phyloP scores from a whole-genome alignment of 2,113 vertebrate genomes.

The Mobula hypostoma region DNA sequence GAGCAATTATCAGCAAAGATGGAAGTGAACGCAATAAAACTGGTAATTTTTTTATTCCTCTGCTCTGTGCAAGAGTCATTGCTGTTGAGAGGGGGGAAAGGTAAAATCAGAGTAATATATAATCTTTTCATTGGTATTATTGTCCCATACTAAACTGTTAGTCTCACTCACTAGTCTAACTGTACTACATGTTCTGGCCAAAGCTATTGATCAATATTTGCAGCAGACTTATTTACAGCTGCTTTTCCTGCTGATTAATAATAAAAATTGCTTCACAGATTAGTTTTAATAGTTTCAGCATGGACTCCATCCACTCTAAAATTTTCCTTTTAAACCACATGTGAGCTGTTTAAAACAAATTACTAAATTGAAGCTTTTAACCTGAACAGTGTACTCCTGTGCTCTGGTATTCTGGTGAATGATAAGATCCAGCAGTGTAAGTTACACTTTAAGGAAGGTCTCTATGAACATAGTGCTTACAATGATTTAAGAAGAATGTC shows the following conservation, averaged over 20 bases:
- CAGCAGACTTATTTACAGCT: neutral
- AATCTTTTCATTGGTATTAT: neutral
- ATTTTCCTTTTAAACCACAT: neutral
- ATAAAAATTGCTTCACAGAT: neutral
- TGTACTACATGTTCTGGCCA: neutral
- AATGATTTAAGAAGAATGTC: neutral
- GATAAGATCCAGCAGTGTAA: neutral
- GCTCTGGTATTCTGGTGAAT: neutral
- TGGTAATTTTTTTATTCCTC: neutral
- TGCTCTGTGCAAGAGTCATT: neutral
- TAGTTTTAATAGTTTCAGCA: slow-evolving; percentile 26
- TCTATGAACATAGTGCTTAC: neutral
- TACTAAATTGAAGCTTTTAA: neutral
- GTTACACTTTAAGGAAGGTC: neutral
- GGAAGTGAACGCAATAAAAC: neutral
- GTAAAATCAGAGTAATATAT: neutral
- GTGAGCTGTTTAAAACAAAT: slow-evolving; percentile 3
- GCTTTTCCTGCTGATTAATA: neutral
- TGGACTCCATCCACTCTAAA: neutral
- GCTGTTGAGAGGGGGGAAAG: neutral
- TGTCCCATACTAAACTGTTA: neutral
- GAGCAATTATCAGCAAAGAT: neutral
- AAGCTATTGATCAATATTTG: neutral
- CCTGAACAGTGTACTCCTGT: neutral
- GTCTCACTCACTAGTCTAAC: neutral